Evolutionary conservation across 2,888 invertebrate genomes (phyloP).

Genomic region (Philereme vetulata): DNA sequence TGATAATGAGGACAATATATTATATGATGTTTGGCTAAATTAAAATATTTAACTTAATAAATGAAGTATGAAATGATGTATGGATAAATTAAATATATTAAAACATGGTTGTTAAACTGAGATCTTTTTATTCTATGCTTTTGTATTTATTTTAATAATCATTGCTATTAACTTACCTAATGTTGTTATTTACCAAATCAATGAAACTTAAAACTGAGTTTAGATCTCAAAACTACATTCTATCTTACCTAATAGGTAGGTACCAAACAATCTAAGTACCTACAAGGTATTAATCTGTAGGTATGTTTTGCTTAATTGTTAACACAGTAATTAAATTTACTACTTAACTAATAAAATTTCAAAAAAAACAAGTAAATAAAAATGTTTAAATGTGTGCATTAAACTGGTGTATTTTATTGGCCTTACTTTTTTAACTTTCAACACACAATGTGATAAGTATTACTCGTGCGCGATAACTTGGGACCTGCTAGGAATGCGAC

Average conservation of each 20-base stretch:
- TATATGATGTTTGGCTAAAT: constrained; percentile 93
- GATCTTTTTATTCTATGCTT: constrained; percentile 36
- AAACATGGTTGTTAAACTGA: constrained; percentile 26
- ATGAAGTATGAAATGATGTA: constrained; percentile 12
- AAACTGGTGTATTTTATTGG: too few species aligned
- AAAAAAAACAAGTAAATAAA: too few species aligned
- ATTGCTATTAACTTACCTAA: constrained; percentile 2
- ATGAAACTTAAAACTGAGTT: constrained; percentile 28
- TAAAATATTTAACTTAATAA: constrained; percentile 50
- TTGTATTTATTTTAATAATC: constrained; percentile 6
- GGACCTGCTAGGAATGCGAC: too few species aligned
- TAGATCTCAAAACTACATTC: neutral
- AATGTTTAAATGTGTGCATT: too few species aligned
- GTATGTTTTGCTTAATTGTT: too few species aligned
- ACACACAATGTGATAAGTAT: too few species aligned
- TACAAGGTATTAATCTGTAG: too few species aligned
- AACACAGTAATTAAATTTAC: too few species aligned
- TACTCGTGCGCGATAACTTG: too few species aligned
- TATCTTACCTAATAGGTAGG: neutral
- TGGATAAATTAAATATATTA: constrained; percentile 15
- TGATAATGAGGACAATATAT: constrained; percentile 89
- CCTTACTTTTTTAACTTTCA: too few species aligned
- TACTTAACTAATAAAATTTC: too few species aligned
- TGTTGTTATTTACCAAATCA: constrained; percentile 11
- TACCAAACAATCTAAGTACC: neutral